Base-by-base conservation (phyloP, 2,797 vertebrate species). In the Rhinoraja longicauda region DNA sequence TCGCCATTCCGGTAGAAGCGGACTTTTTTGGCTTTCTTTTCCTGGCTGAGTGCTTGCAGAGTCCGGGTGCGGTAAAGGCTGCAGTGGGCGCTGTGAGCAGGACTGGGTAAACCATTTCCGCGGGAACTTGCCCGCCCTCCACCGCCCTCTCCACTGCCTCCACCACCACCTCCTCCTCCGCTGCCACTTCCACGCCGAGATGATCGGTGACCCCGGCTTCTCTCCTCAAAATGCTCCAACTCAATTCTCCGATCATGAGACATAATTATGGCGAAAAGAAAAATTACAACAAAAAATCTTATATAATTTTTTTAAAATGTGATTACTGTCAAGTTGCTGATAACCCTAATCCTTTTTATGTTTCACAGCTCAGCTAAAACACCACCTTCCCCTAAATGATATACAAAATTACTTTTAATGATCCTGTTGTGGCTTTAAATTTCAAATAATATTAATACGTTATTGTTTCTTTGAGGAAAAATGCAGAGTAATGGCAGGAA, bases 1-100 rank as follows among this genome's bases (percentile, higher is more conserved):
- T 99, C 99, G 17, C 99, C 99, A 24, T 99, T 99, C 92, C 98
- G 96, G 95, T 99, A 99, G 94, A 99, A 99, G 0, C 98, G 98
- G 93, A 99, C 98, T 96, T 98, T 99, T 77, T 96, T 97, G 70
- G 99, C 99, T 94, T 97, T 99, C 94, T 97, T 98, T 97, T 99
- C 99, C 0, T 98, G 97, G 77, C 98, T 98, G 93, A 99, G 98
- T 12, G 99, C 97, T 97, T 99, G 99, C 94, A 99, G 96, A 0
- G 98, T 99, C 93, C 99, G 98, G 57, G 98, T 98, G 94, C 99
- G 98, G 96, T 99, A 99, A 94, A 99, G 98, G 94, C 98, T 99
- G 94, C 98, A 99, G 96, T 99, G 99, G 70, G 99, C 98, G 92
- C 99, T 99, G 96, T 99, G 98, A 24, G 98, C 99, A 0, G 98